Evolutionary conservation across 2,113 vertebrate species (phyloP), one percentile per base, ranked within the genome.

Genomic region (Isurus oxyrinchus): DNA sequence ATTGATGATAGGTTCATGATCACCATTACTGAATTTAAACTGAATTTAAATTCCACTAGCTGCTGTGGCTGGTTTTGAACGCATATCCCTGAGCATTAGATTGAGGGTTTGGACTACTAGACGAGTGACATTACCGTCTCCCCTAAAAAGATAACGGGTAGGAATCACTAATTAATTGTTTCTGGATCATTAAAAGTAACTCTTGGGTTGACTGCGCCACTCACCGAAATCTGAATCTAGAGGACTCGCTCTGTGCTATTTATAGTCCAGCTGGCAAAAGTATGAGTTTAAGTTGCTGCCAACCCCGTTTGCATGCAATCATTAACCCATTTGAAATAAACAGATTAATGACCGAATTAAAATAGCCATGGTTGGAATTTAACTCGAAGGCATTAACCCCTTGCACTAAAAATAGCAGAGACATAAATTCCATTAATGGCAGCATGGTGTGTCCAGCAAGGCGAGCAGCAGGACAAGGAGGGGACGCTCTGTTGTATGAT

Each of bases 341-440:
- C 59, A 94, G 57, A 94, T 94, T 94, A 66, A 94, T 94, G 14
- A 94, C 90, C 31, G 61, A 63, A 66, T 61, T 61, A 66, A 94
- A 94, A 94, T 94, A 94, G 90, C 57, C n/a, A n/a, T 40, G 90
- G 59, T 16, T 94, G 90, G 57, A 63, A 94, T 94, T 94, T 63
- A 63, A 16, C 59, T 94, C 59, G 16, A 61, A 63, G n/a, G 90
- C 35, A 94, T 63, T 94, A 40, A 94, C 72, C 90, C 59, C 35
- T 14, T 63, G 31, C 90, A 40, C 90, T 63, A 94, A 94, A 93
- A 94, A 94, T 63, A 94, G 59, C 90, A n/a, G 59, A 94, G 81
- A 94, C 16, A 63, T 93, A 63, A 93, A 40, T 14, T n/a, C 90
- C 57, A 21, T 94, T 23, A 40, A 6, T 61, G 35, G 19, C 27